Evolutionary conservation across 2,113 vertebrate genomes (phyloP).

Genomic region (Chamaea fasciata): DNA sequence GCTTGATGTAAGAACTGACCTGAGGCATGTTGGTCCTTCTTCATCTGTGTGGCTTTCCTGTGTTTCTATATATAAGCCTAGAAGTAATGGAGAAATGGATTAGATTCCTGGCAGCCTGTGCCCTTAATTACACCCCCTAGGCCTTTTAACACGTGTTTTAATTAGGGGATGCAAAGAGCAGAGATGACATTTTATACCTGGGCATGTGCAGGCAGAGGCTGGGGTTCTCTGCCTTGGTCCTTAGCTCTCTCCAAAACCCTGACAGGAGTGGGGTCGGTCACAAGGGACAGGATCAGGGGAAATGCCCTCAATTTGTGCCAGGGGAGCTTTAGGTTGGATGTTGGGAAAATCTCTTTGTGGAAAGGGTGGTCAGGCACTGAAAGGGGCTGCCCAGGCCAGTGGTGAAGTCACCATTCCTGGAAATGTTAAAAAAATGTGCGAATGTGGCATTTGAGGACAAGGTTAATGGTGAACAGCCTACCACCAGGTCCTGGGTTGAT

Average conservation of each 20-base stretch:
- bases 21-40: not conserved
- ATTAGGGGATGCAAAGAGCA: not conserved
- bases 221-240: not conserved
- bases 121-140: rapidly evolving
- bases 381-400: not conserved
- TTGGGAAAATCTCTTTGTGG: not conserved
- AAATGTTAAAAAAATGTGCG: not conserved
- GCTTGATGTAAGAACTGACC: not conserved
- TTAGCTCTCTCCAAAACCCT: not conserved
- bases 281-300: not conserved
- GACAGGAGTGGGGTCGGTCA: not conserved
- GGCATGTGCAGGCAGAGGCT: too few species aligned
- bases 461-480: not conserved
- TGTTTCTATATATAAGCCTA: not conserved
- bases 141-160: not conserved
- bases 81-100: not conserved
- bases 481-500: not conserved
- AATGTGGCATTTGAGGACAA: not conserved
- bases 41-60: rapidly evolving
- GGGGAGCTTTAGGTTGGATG: not conserved
- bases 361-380: not conserved
- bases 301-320: not conserved
- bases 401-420: not conserved
- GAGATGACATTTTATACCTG: not conserved
- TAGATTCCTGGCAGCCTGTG: not conserved